Base-by-base conservation (phyloP, 2,113 vertebrate species). In the Centropristis striata region DNA sequence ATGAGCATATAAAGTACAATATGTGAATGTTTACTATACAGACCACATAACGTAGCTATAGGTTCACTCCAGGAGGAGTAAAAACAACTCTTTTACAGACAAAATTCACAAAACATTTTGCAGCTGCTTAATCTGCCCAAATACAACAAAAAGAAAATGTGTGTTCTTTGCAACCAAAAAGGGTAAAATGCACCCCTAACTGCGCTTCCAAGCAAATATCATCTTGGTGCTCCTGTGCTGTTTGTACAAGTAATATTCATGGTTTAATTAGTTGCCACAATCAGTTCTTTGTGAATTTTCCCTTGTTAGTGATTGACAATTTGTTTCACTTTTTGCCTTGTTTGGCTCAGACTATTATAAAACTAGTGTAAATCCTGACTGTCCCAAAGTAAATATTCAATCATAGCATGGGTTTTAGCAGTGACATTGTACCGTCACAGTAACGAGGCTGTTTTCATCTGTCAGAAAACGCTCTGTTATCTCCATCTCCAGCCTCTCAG, bases 401-500 rank as follows among this genome's bases (percentile, higher is more conserved):
- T 37, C 15, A 47, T 12, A 58, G 18, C 7, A 44, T 11, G 54
- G 41, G 54, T 18, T 1, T 18, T 42, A 27, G 27, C 2, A 2
- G 16, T 0, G 8, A 59, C 8, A 49, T 53, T 75, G 28, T 87
- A 94, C 98, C 96, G 89, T 93, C 57, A 97, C 82, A 42, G 2
- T 18, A 69, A 87, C 81, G 54, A 98, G 74, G 49, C 36, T 88
- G 21, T 44, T 91, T 60, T 85, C 63, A 80, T 99, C 97, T 15
- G 78, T 63, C 70, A 94, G 91, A 90, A 95, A 98, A 39, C 93
- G 95, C 14, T 96, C 94, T 80, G 80, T 75, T 79, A 98, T 96
- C 90, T 97, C 96, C 64, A 20, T 85, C 93, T 91, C 93, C 59
- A 99, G 92, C 28, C 93, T 94, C 6, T 96, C 95, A 37, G 58